Base-by-base conservation (phyloP, 2,888 invertebrate species). In the Pasiphila rectangulata region DNA sequence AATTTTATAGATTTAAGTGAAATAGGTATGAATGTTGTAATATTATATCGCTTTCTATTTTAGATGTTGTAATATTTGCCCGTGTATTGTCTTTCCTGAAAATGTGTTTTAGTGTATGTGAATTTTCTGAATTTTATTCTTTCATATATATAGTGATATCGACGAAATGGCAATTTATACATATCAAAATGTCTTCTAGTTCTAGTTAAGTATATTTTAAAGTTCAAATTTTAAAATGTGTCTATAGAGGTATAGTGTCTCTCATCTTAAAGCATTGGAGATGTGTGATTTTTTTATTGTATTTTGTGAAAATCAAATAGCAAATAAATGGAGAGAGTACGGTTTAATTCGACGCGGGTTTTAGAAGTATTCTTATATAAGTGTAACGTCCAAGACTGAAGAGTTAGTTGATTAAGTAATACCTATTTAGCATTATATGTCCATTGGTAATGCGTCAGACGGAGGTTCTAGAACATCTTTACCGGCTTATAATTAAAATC, bases 321-420 rank as follows among this genome's bases (percentile, higher is more conserved):
- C 25, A 45, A 46, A 38, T 35, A 37, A 44, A 46, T 67, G 72
- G 69, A 73, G 69, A 75, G 76, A 69, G 70, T 64, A 54, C 51
- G 51, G 44, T 66, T 67, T 72, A 67, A 79, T 83, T 81, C 85
- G 80, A 87, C 87, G 87, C 87, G 87, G 87, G 87, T 79, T 83
- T 51, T 82, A 86, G 83, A 75, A 83, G 74, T 86, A 84, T 85
- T 85, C 56, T 79, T 84, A 86, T 81, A 81, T 87, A 86, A 87
- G 87, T 79, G 85, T 83, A 87, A 87, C 87, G 86, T 83, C 83
- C 85, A 88, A 88, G 87, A 88, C 88, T 88, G 87, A 87, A 86
- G 85, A 82, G 87, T 83, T 84, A 86, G 83, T 75, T 82, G 76
- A 83, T 74, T 85, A 86, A 83, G 75, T 83, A 84, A 84, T 82